Evolutionary conservation across 2,113 vertebrate species (phyloP), one percentile per base, ranked within the genome.

Genomic region (Sceloporus tristichus): DNA sequence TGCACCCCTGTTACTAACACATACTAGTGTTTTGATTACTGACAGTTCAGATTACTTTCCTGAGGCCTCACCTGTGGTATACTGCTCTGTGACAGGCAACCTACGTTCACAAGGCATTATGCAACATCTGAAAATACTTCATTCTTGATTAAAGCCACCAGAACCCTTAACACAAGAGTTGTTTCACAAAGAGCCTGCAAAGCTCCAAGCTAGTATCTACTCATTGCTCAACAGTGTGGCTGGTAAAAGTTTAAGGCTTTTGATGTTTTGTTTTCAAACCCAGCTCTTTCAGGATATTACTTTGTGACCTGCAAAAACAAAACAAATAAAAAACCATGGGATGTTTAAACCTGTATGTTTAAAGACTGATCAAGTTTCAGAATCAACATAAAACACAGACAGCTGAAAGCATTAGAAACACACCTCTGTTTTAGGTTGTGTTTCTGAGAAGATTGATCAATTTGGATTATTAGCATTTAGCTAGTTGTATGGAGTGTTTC

Each of bases 151-250:
- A 88, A 13, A 21, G 3, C 16, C 40, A 83, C 16, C 40, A 85
- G 48, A 80, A 70, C 25, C 85, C 23, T 87, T 87, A 84, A 25
- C 54, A 29, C 19, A 53, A 27, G 6, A 66, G 11, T 25, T 83
- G 16, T 74, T 74, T 73, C 75, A 86, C 82, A 87, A 91, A 68
- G 56, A 85, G 40, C 59, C 42, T 8, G 23, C 85, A 59, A 89
- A 75, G 66, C 21, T 4, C 38, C 77, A 75, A 68, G 18, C 9
- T 70, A 79, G 85, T 86, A 91, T 54, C 38, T 23, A 78, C 34
- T 87, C 0, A n/a, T 71, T 90, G 90, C 77, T 79, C 88, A 95
- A 88, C 18, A 82, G 34, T 29, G 23, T 65, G 29, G 38, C 73
- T 74, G 86, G 7, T 3, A 65, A 87, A 89, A 76, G 23, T 38